These are phyloP conservation scores for Drosophila macrospina DNA, from an alignment of 2,888 invertebrate genomes.

Conservation along the genomic window DNA sequence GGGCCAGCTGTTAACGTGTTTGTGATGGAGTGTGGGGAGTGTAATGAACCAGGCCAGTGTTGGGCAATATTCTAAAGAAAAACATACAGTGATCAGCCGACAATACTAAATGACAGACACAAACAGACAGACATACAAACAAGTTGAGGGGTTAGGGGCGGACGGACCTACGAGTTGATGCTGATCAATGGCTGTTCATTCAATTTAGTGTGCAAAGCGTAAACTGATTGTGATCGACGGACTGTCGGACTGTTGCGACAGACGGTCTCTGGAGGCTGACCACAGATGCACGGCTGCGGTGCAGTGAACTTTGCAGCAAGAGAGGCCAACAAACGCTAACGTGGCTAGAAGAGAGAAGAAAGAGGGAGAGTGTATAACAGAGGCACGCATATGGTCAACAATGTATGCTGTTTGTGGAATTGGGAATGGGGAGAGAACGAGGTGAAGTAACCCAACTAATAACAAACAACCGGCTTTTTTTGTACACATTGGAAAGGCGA, in stretches of 20 bases:
- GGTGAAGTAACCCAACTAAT: constrained; percentile 46
- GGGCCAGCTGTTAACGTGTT: constrained; percentile 38
- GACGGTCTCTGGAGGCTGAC: constrained; percentile 28
- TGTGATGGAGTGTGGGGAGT: constrained; percentile 18
- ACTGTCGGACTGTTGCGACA: constrained; percentile 14
- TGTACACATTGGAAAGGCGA: constrained; percentile 1
- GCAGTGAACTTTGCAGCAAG: constrained; percentile 53
- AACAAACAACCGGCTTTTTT: constrained; percentile 65
- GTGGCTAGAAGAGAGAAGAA: constrained; percentile 22
- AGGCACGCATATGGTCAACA: constrained; percentile 55
- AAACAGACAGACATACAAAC: constrained; percentile 47
- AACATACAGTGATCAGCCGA: constrained; percentile 28
- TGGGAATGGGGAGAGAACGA: not conserved
- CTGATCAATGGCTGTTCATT: constrained; percentile 75
- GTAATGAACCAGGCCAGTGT: constrained; percentile 54
- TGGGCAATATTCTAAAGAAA: constrained; percentile 45
- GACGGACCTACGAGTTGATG: constrained; percentile 30
- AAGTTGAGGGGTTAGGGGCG: not conserved
- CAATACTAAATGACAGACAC: constrained; percentile 21
- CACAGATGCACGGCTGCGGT: constrained; percentile 50
- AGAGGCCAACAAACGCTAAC: constrained; percentile 58
- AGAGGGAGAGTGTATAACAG: constrained; percentile 12
- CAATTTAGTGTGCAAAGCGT: constrained; percentile 74
- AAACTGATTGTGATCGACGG: constrained; percentile 77
- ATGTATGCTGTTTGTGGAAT: not conserved